Evolutionary conservation across 2,888 invertebrate species (phyloP), one percentile per base, ranked within the genome.

Genomic region (Yponomeuta malinellus): DNA sequence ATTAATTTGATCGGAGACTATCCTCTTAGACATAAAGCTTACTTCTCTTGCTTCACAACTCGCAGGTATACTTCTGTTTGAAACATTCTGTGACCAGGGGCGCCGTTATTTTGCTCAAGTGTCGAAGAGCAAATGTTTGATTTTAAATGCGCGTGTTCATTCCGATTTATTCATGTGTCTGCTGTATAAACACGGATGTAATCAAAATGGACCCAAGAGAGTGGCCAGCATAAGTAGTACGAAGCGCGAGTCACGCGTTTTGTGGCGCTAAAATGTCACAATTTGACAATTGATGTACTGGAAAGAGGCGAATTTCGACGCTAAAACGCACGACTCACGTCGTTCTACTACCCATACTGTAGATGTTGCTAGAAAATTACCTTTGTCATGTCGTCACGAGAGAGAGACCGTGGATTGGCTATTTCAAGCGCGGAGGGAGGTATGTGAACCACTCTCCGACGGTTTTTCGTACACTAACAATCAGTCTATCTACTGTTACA

Each of bases 61-160:
- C 43, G 4, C 8, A 59, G 52, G 15, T 59, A 12, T 15, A 59
- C 52, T 59, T 59, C 52, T 59, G 52, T 0, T 59, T 12, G 15
- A 15, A 15, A 5, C 15, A 15, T 59, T 59, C 15, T 59, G 52
- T 59, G 52, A 59, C 15, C 15, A 43, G 6, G 52, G 15, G 15
- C 52, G 52, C 52, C 52, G 52, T 59, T 59, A 59, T 59, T 15
- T 59, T 59, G 52, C 52, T 59, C 52, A 59, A 59, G 52, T 59
- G 52, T 15, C 15, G 52, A 59, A 59, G 52, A 59, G 52, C 12
- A 59, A 59, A 59, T 59, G 52, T 59, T 59, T 59, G 52, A 59
- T 59, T 59, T 59, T 59, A 59, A 59, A 59, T 59, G 52, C 52
- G 52, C 52, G 52, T 15, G 52, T 59, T 59, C 52, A 59, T 59